Conservation (phyloP, 2,113 vertebrate species). For the Rousettus leschenaultii region DNA sequence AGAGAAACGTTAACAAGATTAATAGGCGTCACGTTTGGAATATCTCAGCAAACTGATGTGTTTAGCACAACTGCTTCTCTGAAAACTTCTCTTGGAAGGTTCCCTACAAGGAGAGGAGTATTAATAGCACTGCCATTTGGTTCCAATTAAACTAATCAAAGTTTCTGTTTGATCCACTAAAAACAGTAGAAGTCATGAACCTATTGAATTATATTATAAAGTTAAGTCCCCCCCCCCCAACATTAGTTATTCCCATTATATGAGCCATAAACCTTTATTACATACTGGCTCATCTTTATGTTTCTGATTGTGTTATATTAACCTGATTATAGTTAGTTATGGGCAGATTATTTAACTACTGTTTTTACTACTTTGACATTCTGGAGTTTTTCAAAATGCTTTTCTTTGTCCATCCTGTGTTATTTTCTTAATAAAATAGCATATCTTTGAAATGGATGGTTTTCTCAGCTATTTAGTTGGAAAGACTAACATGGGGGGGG, state of each 20-base stretch:
- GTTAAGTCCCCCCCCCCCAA: background rate
- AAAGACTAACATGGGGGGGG: background rate
- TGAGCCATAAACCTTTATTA: background rate
- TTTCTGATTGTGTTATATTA: background rate
- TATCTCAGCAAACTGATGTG: background rate
- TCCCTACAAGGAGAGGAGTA: background rate
- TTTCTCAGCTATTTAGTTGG: background rate
- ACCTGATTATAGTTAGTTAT: background rate
- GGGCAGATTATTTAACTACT: background rate
- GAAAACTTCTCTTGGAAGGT: background rate
- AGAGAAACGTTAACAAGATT: background rate
- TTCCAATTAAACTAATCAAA: background rate
- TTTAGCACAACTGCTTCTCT: background rate
- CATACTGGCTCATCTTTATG: constrained; percentile 1
- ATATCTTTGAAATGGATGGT: background rate
- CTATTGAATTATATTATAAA: constrained; percentile 23
- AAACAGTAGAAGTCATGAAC: background rate
- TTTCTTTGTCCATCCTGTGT: background rate
- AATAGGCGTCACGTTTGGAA: background rate
- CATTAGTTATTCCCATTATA: background rate
- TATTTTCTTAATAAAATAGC: background rate
- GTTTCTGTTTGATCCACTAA: background rate
- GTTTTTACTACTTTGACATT: background rate
- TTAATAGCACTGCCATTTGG: background rate
- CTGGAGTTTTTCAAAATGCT: constrained; percentile 1